These are phyloP conservation scores for Strix uralensis DNA, from an alignment of 2,113 vertebrate species.

Conservation along the genomic window DNA sequence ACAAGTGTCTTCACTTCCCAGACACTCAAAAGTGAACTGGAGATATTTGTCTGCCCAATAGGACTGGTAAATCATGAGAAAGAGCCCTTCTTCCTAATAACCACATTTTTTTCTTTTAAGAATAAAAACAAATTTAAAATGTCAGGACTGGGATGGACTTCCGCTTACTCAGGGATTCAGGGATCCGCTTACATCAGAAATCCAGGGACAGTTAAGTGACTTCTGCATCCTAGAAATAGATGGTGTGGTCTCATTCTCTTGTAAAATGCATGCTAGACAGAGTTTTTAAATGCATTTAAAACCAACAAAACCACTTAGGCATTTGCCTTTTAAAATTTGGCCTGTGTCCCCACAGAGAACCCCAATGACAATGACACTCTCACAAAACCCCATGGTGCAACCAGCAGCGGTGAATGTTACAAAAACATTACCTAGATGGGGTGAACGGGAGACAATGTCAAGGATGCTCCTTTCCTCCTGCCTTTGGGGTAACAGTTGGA, in stretches of 20 bases:
- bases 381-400: background rate
- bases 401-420: background rate
- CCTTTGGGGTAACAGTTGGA: background rate
- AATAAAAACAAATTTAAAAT: background rate
- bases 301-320: background rate
- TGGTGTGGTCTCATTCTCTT: background rate
- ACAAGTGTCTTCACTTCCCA: background rate
- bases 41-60: background rate
- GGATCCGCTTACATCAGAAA: background rate
- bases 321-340: background rate
- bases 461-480: background rate
- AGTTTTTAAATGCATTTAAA: background rate
- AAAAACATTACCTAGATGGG: background rate
- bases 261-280: background rate
- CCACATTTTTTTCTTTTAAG: background rate
- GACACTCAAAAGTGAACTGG: background rate
- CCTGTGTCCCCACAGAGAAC: background rate
- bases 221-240: background rate
- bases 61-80: background rate
- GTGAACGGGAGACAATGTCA: background rate
- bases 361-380: background rate
- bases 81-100: background rate
- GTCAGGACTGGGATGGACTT: background rate
- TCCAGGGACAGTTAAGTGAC: background rate
- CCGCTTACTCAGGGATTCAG: background rate